Base-by-base conservation (phyloP, 35 echinoderm and acorn worm species). In the Patiria miniata region DNA sequence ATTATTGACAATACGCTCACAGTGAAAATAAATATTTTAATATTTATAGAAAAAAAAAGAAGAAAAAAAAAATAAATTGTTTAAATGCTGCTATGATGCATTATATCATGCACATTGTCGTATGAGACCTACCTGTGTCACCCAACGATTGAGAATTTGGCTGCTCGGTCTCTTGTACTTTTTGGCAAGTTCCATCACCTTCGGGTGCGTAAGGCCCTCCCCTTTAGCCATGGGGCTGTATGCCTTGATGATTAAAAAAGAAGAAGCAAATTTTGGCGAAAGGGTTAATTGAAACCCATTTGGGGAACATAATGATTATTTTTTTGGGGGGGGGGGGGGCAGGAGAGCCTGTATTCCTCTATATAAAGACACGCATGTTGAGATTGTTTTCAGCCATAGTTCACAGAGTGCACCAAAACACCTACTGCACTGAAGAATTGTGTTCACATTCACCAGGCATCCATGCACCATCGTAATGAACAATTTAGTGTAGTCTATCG, bases 181-280 rank as follows among this genome's bases (percentile, higher is more conserved):
- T 33, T 21, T 33, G 15, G 80, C 80, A 44, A 82, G 42, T n/a
- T 47, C 51, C 39, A 82, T 26, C 18, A 82, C 26, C 18, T 7
- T 47, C 5, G 19, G 80, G 51, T 82, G 47, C 7, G 21, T 51
- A 8, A 82, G 29, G 1, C 21, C 39, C 51, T 82, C 30, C 33
- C 80, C 80, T 53, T 53, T 82, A 23, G 18, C 80, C 8, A 82
- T 6, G 18, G 80, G 80, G 33, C 34, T 39, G 39, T 81, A 81
- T 16, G 79, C 79, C 79, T 81, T 36, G 7, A 81, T 26, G 28
- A 60, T 60, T n/a, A 26, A 60, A 60, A 14, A 18, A 60, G 57
- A 26, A 21, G 14, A 1, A n/a, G 22, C 15, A 57, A 57, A 14
- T 57, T 57, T 1, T 57, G 15, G 2, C 0, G 18, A 59, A 3